Evolutionary conservation across 1,140 invertebrate species (phyloP).

Genomic region (Polypedilum vanderplanki): DNA sequence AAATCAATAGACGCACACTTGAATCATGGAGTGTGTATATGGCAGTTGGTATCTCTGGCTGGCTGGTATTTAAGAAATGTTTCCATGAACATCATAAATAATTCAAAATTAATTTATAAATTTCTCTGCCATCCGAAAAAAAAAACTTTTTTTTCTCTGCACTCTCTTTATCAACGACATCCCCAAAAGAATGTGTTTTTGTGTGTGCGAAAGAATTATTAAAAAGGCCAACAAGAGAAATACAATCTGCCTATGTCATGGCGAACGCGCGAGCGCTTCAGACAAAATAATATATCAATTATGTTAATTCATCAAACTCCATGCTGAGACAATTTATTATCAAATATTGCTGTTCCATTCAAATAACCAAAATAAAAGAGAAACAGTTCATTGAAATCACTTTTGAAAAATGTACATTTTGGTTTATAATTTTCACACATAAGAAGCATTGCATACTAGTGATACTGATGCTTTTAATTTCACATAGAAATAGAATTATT

Average conservation of each 20-base stretch:
- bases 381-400: slow-evolving; percentile 9
- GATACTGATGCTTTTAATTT: too few relatives aligned
- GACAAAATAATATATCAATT: slow-evolving; percentile 23
- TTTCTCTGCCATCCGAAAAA: slow-evolving; percentile 10
- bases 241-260: not conserved
- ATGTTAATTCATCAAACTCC: slow-evolving; percentile 26
- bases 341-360: slow-evolving; percentile 19
- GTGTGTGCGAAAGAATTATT: not conserved
- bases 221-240: not conserved
- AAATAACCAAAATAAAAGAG: not conserved
- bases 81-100: slow-evolving; percentile 13
- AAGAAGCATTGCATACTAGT: too few relatives aligned
- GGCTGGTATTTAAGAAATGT: not conserved
- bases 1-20: not conserved
- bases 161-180: too few relatives aligned
- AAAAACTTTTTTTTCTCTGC: too few relatives aligned
- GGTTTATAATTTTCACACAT: too few relatives aligned
- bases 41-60: not conserved
- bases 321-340: slow-evolving; percentile 23
- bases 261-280: not conserved
- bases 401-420: too few relatives aligned
- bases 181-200: too few relatives aligned
- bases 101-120: slow-evolving; percentile 15
- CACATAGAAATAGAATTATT: too few relatives aligned
- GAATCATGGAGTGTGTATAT: not conserved